Percentiles rank a stretch among this genome's conserved stretches.
These are phyloP conservation scores for Pipistrellus pipistrellus DNA, from an alignment of 2,797 vertebrate species.

Conservation along the genomic window DNA sequence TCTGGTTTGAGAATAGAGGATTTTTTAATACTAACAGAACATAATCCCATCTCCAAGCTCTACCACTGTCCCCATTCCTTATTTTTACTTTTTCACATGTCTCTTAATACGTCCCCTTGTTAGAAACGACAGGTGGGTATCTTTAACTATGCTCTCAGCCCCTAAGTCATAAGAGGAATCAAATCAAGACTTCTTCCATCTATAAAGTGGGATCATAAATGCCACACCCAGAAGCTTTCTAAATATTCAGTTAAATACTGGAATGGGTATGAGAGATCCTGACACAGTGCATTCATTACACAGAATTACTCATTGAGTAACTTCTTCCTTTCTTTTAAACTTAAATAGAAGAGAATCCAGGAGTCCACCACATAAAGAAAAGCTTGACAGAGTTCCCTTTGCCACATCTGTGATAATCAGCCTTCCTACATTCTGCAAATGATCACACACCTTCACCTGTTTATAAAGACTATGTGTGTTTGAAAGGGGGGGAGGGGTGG, in stretches of 20 bases:
- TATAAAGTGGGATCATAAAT: background rate
- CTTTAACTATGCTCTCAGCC: slow-evolving; percentile 28
- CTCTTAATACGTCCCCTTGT: background rate
- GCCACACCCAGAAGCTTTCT: background rate
- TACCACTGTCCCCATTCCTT: background rate
- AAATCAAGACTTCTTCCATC: background rate
- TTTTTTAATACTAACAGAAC: background rate
- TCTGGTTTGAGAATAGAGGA: background rate
- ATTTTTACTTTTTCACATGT: background rate
- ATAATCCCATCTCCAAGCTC: background rate
- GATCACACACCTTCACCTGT: slow-evolving; percentile 20
- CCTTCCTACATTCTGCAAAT: background rate
- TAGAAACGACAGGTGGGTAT: background rate
- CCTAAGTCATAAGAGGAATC: background rate
- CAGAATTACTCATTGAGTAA: background rate
- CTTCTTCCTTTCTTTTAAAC: background rate
- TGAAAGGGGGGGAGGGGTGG: background rate
- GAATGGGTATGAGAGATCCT: background rate
- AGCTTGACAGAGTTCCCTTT: background rate
- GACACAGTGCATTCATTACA: background rate
- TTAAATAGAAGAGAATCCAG: background rate
- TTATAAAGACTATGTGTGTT: slow-evolving; percentile 61
- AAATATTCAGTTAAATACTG: background rate
- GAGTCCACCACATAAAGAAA: slow-evolving; percentile 4
- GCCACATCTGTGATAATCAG: slow-evolving; percentile 38